Base-by-base conservation (phyloP, 2,797 vertebrate genomes). In the Pangasius sanitwongsei region DNA sequence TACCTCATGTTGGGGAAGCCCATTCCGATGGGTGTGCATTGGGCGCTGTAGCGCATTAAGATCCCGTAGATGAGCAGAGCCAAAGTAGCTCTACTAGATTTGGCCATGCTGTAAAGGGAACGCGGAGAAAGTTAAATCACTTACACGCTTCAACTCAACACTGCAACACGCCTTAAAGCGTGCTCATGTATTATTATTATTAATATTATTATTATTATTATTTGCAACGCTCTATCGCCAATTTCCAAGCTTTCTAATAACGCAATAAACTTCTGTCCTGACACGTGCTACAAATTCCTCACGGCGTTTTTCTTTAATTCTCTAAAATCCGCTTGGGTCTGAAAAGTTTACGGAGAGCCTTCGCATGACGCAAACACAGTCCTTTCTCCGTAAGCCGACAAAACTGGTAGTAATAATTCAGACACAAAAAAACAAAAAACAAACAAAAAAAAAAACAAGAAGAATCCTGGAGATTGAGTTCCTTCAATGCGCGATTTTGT, bases 31-130 rank as follows among this genome's bases (percentile, higher is more conserved):
- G 98, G 98, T 95, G 98, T 97, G 96, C 98, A 97, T 96, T 97
- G 97, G 96, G 97, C 97, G 94, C 97, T 98, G 97, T 97, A 98
- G 94, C 98, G 97, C 98, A 98, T 98, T 95, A 99, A 96, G 95
- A 99, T 98, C 94, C 98, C 98, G 92, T 98, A 99, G 97, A 99
- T 95, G 95, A 99, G 96, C 95, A 99, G 96, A 94, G 97, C 97
- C 96, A 98, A 95, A 95, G 97, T 96, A 91, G 97, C 96, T 97
- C 98, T 98, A 96, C 97, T 98, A 95, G 97, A 97, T 97, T 97
- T 98, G 95, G 97, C 96, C 98, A 97, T 97, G 97, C 98, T 99
- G 97, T 92, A 94, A 95, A 93, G 92, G 87, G 74, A 91, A 55
- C 91, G 90, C 92, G 90, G 90, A 93, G 57, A 72, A 89, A 89